These are phyloP conservation scores for Hermetia illucens DNA, from an alignment of 1,140 invertebrate species.

Conservation along the genomic window DNA sequence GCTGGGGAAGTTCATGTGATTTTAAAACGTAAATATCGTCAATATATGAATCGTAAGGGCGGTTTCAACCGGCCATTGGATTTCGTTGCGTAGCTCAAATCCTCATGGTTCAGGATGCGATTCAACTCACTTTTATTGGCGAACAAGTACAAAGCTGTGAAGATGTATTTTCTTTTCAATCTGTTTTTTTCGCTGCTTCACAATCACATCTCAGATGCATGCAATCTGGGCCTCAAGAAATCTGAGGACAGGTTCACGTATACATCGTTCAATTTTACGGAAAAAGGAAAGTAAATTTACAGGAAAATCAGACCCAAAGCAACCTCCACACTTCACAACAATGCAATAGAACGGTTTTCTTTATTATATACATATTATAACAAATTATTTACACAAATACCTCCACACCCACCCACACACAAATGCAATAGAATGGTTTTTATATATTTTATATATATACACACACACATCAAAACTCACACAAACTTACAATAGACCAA, in stretches of 20 bases:
- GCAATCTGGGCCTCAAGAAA: too few species aligned
- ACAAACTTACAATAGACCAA: background rate
- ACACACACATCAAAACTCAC: background rate
- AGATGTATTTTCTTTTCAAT: background rate
- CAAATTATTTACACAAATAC: constrained; percentile 4
- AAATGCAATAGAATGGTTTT: constrained; percentile 4
- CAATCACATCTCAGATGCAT: too few species aligned
- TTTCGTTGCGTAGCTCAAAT: constrained; percentile 59
- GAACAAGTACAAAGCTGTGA: too few species aligned
- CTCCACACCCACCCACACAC: background rate
- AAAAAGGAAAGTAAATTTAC: background rate
- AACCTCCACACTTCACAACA: background rate
- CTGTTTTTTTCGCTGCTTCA: background rate
- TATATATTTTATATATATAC: background rate
- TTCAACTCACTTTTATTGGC: background rate
- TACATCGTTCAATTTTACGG: background rate
- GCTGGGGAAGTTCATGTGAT: constrained; percentile 87
- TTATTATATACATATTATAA: constrained; percentile 1
- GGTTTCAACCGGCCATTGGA: constrained; percentile 97
- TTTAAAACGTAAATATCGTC: constrained; percentile 91
- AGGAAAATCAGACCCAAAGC: background rate
- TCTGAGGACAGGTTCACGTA: too few species aligned
- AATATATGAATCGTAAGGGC: constrained; percentile 99
- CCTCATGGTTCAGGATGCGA: background rate
- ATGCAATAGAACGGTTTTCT: background rate